Evolutionary conservation across 37 sponge, comb jelly and placozoan species (phyloP).

Genomic region (Amphimedon queenslandica): DNA sequence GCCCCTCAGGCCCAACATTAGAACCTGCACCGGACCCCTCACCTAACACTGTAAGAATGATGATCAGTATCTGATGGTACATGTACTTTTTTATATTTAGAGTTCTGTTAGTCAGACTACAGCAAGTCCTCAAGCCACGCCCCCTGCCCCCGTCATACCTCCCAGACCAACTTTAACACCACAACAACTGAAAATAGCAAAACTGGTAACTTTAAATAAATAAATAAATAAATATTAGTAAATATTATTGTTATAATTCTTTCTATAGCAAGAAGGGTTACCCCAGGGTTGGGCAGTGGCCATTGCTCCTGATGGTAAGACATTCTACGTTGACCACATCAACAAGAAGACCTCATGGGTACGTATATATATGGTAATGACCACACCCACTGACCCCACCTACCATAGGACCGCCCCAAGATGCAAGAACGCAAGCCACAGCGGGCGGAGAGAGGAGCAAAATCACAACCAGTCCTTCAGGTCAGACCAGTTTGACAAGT

Average conservation of each 20-base stretch:
- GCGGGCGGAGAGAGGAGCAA: neutral
- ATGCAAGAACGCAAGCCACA: conserved; percentile 3
- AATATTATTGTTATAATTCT: too few species aligned
- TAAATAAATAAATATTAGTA: neutral
- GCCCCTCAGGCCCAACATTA: too few species aligned
- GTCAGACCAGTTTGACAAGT: neutral
- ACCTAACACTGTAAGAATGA: too few species aligned
- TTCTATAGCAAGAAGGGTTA: conserved; percentile 8
- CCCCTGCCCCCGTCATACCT: too few species aligned
- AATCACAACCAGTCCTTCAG: conserved; percentile 21
- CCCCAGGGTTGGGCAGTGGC: conserved; percentile 34
- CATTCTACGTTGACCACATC: conserved; percentile 31
- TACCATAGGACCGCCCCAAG: too few species aligned
- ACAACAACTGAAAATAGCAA: neutral
- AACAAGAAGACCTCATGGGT: conserved; percentile 34
- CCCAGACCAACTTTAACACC: neutral
- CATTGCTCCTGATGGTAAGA: conserved; percentile 14
- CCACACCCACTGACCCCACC: neutral
- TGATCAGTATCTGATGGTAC: too few species aligned
- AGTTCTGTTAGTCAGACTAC: too few species aligned
- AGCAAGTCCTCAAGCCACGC: too few species aligned
- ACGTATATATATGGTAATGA: neutral
- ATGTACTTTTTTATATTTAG: too few species aligned
- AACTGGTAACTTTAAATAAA: neutral
- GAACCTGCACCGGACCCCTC: too few species aligned